phyloP scores from a whole-genome alignment of 2,797 vertebrate genomes.

The Naso thynnoides region DNA sequence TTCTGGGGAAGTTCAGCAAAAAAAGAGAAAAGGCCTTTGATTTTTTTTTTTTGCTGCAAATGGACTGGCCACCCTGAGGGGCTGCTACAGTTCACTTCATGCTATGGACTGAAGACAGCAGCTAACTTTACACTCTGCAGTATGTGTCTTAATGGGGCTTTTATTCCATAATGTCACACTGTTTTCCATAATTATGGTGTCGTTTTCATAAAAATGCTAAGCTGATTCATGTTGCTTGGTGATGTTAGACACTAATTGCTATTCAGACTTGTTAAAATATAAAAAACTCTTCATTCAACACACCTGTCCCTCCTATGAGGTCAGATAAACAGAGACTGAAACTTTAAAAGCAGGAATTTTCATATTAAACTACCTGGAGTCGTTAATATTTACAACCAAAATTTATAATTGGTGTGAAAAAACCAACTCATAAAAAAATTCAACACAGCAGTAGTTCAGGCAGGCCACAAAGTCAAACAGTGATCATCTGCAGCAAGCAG shows the following conservation, averaged over 20 bases:
- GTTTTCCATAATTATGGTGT: background rate
- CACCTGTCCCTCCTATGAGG: background rate
- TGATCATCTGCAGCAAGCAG: too few species aligned
- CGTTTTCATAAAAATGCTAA: background rate
- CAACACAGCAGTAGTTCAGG: too few species aligned
- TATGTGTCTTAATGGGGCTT: background rate
- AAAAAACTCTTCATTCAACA: too few species aligned
- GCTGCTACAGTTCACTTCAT: background rate
- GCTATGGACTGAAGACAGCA: background rate
- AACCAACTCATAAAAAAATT: background rate
- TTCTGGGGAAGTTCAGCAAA: conserved; percentile 20
- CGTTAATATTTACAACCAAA: background rate
- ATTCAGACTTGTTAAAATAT: too few species aligned
- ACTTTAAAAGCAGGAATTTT: background rate
- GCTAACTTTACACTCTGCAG: background rate
- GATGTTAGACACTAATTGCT: background rate
- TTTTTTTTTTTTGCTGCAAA: conserved; percentile 7
- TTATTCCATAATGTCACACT: background rate
- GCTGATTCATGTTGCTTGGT: background rate
- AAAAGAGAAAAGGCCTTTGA: background rate
- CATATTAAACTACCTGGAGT: background rate
- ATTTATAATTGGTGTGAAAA: background rate
- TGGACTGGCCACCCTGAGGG: background rate
- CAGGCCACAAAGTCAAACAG: too few species aligned
- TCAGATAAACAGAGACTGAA: background rate